Evolutionary conservation across 2,797 vertebrate genomes (phyloP).

Genomic region (Lagodon rhomboides): DNA sequence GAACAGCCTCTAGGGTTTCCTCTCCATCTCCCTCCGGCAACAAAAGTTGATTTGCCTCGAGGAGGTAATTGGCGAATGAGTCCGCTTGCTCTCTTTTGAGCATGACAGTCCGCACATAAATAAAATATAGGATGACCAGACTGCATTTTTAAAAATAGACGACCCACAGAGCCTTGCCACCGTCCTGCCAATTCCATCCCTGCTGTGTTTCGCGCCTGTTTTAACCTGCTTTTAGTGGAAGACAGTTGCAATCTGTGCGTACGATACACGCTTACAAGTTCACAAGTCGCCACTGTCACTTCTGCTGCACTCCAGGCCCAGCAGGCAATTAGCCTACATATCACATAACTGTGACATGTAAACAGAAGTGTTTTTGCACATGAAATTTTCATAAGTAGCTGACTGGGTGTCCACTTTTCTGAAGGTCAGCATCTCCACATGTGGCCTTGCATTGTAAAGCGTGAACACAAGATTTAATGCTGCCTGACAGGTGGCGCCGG

Average conservation of each 20-base stretch:
- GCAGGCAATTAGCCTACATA: constrained; percentile 40
- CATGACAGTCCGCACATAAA: constrained; percentile 63
- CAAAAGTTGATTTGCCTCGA: constrained; percentile 55
- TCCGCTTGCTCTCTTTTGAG: constrained; percentile 42
- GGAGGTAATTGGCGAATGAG: constrained; percentile 30
- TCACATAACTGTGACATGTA: constrained; percentile 20
- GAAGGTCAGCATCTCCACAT: constrained; percentile 60
- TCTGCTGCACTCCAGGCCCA: constrained; percentile 3
- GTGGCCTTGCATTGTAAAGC: constrained; percentile 21
- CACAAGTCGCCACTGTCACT: constrained; percentile 22
- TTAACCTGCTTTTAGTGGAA: constrained; percentile 49
- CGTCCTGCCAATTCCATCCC: constrained; percentile 32
- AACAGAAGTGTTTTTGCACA: constrained; percentile 41
- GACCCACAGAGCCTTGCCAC: constrained; percentile 17
- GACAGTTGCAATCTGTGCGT: constrained; percentile 30
- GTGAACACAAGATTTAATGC: constrained; percentile 34
- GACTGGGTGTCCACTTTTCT: constrained; percentile 31
- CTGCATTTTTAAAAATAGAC: constrained; percentile 71
- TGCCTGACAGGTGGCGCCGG: constrained; percentile 19
- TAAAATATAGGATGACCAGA: constrained; percentile 75
- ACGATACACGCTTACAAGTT: not conserved
- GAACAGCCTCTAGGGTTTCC: constrained; percentile 38
- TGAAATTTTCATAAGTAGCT: constrained; percentile 65
- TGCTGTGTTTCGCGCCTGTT: constrained; percentile 45
- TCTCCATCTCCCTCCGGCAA: constrained; percentile 28